Base-by-base conservation (phyloP, 2,888 invertebrate genomes). In the Holacanthella duospinosa region DNA sequence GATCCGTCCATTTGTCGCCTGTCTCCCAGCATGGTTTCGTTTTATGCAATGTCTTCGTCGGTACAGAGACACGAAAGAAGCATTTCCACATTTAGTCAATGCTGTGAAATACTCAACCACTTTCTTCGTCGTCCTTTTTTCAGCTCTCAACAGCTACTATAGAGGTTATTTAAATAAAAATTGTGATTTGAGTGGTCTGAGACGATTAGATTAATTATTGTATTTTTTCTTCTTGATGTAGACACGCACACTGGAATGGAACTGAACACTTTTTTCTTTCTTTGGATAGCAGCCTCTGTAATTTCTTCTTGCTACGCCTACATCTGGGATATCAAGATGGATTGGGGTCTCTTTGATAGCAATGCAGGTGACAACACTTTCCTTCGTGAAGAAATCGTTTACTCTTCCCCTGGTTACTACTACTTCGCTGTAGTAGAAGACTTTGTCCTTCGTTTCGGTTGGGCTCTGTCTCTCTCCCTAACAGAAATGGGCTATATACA, bases 271-370 rank as follows among this genome's bases (percentile, higher is more conserved):
- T 93, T 86, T 79, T 84, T 93, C 54, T 91, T 91, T 82, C 79
- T 91, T 56, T 96, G 95, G 95, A 85, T 99, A 65, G 82, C 84
- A 2, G 85, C 89, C 54, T 87, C 88, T 72, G 77, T 95, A 36
- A 78, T 93, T 2, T 93, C 92, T 61, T 95, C 97, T 0, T 84
- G 89, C 65, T 99, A 99, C 78, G 92, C 96, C 0, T 93, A 94
- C 77, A 88, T 90, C 1, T 99, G 99, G 97, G 97, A 99, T 78
- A 88, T 97, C 43, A 93, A 91, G 79, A 93, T 99, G 90, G 99
- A 99, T 81, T 99, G 99, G 99, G 96, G 96, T 0, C 81, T 97
- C 62, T 86, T 97, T 75, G 95, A 95, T 75, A 85, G 86, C 62
- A 89, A 89, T 71, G 88, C 93, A 1, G 91, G 90, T 0, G 93